A percentile compares a stretch with the other conserved stretches of the same genome.
phyloP scores from a whole-genome alignment of 2,888 invertebrate species.

The Latrodectus hesperus region DNA sequence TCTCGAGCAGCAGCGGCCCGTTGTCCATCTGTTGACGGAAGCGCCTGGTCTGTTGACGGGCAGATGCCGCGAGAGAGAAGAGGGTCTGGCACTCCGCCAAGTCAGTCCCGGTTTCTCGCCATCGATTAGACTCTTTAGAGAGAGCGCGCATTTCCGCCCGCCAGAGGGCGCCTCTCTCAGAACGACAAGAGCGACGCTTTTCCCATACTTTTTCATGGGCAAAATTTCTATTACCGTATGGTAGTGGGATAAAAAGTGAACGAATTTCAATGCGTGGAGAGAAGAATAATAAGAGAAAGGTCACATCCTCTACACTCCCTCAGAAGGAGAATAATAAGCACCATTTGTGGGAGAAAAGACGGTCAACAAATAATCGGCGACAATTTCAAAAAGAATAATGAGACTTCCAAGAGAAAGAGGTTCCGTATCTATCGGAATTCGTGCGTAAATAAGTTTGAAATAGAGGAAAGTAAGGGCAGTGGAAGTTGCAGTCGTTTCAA shows the following conservation, averaged over 20 bases:
- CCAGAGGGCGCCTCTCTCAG: slow-evolving; percentile 10
- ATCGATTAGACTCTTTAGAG: slow-evolving; percentile 6
- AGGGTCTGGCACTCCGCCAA: slow-evolving; percentile 58
- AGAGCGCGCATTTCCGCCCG: slow-evolving; percentile 12
- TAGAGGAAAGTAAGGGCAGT: background rate
- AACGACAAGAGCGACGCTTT: slow-evolving; percentile 17
- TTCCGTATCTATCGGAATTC: background rate
- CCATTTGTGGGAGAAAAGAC: slow-evolving; percentile 39
- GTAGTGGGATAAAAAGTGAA: slow-evolving; percentile 11
- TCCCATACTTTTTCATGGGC: no score
- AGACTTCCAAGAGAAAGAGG: background rate
- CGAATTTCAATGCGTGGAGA: background rate
- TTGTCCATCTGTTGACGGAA: slow-evolving; percentile 51
- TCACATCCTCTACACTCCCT: background rate
- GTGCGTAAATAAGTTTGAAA: background rate
- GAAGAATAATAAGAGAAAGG: no score
- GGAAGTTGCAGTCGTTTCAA: background rate
- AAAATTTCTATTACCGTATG: no score
- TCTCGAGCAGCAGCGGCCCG: slow-evolving; percentile 11
- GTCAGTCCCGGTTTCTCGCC: slow-evolving; percentile 9
- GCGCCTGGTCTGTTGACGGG: slow-evolving; percentile 12
- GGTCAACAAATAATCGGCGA: slow-evolving; percentile 20
- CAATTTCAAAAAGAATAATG: background rate
- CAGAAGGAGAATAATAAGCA: slow-evolving; percentile 48
- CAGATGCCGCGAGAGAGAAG: slow-evolving; percentile 19